These are phyloP conservation scores for Actinemys pallida DNA, from an alignment of 2,113 vertebrate genomes.

Conservation along the genomic window DNA sequence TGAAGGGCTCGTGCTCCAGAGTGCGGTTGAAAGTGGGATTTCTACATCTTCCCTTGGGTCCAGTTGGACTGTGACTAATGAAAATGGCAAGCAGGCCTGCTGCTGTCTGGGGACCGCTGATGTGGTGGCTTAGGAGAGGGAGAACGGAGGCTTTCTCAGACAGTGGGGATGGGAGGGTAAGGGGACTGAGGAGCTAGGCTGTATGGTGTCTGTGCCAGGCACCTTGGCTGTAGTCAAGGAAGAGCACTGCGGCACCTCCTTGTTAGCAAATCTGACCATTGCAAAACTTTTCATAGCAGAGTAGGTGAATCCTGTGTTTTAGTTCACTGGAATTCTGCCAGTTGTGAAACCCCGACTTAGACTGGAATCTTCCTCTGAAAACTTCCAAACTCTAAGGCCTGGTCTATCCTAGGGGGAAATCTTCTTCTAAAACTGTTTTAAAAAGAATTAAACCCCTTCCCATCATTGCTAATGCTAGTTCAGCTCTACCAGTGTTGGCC, in stretches of 20 bases:
- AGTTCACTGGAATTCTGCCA: not conserved
- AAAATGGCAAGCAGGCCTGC: not conserved
- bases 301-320: not conserved
- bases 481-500: not conserved
- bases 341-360: not conserved
- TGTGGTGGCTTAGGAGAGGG: not conserved
- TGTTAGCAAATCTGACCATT: fast-evolving
- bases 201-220: fast-evolving
- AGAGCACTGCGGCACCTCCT: not conserved
- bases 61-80: not conserved
- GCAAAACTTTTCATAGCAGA: not conserved
- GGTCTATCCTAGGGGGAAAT: not conserved
- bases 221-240: not conserved
- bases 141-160: not conserved
- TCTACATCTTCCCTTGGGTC: not conserved
- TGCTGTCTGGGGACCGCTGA: not conserved
- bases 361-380: not conserved
- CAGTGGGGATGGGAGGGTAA: fast-evolving
- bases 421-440: no score
- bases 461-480: not conserved
- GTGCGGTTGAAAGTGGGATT: not conserved
- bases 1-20: not conserved
- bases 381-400: not conserved
- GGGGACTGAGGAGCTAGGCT: fast-evolving
- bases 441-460: not conserved